A percentile compares a stretch with the other conserved stretches of the same genome.
phyloP scores from a whole-genome alignment of 2,113 vertebrate species.

The Prolemur simus region DNA sequence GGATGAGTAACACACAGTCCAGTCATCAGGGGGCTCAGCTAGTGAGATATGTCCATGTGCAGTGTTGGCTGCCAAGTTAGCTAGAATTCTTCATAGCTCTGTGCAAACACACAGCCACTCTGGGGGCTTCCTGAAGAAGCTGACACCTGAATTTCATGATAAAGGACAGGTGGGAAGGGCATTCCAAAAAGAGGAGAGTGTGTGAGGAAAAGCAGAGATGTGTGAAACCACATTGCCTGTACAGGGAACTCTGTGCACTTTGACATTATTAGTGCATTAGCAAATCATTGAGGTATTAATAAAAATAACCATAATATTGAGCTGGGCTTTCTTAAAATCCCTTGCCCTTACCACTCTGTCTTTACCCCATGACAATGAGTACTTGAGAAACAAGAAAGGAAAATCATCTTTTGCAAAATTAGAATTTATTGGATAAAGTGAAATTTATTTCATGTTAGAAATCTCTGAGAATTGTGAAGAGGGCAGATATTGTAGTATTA shows the following conservation, averaged over 20 bases:
- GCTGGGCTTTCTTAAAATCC: background rate
- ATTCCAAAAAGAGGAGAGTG: background rate
- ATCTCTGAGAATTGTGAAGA: background rate
- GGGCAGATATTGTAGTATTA: background rate
- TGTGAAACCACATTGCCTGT: background rate
- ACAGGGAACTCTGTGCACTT: background rate
- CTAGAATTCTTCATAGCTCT: background rate
- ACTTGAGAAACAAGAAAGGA: background rate
- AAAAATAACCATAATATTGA: background rate
- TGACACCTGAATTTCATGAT: background rate
- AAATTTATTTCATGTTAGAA: conserved; percentile 2
- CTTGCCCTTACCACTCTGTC: background rate
- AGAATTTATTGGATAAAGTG: conserved; percentile 24
- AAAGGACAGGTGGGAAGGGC: background rate
- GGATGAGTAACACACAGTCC: background rate
- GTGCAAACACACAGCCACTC: background rate
- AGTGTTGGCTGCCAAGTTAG: background rate
- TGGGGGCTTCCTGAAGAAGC: background rate
- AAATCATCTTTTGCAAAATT: background rate
- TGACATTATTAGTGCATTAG: background rate
- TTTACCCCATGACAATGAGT: background rate
- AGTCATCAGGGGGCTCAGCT: background rate
- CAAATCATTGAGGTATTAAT: background rate
- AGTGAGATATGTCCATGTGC: background rate
- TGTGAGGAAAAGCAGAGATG: background rate